phyloP scores from a whole-genome alignment of 2,888 invertebrate genomes.

The Coelopa pilipes region DNA sequence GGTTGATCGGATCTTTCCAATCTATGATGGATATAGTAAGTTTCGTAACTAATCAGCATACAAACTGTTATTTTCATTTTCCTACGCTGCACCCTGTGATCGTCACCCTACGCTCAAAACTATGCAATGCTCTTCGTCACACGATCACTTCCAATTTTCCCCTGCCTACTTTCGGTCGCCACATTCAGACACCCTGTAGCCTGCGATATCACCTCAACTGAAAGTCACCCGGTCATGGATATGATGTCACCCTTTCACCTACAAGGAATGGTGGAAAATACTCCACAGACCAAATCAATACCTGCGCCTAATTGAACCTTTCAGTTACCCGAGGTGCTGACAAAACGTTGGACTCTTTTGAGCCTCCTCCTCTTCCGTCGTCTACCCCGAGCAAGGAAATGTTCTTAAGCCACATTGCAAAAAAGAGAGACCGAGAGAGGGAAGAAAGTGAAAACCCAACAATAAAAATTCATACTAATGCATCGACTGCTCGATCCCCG shows the following conservation, averaged over 20 bases:
- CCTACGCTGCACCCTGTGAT: not conserved
- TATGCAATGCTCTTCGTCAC: not conserved
- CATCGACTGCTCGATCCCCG: slow-evolving; percentile 42
- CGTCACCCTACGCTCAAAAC: not conserved
- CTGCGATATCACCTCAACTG: not conserved
- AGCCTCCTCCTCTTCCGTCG: too few species aligned
- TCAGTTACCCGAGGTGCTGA: not conserved
- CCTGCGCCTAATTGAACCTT: not conserved
- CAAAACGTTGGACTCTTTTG: too few species aligned
- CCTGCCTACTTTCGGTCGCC: not conserved
- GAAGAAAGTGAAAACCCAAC: not conserved
- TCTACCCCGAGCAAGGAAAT: too few species aligned
- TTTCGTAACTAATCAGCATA: too few species aligned
- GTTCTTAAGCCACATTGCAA: too few species aligned
- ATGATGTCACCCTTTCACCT: too few species aligned
- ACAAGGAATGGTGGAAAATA: too few species aligned
- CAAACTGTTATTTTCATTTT: too few species aligned
- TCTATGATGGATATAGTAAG: too few species aligned
- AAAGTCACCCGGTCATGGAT: not conserved
- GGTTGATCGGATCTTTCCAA: too few species aligned
- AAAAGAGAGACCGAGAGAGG: too few species aligned
- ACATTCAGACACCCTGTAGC: not conserved
- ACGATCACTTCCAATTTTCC: not conserved
- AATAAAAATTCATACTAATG: slow-evolving; percentile 54
- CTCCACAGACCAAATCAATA: not conserved